These are phyloP conservation scores for Clarias magur DNA, from an alignment of 2,113 vertebrate genomes.

Conservation along the genomic window DNA sequence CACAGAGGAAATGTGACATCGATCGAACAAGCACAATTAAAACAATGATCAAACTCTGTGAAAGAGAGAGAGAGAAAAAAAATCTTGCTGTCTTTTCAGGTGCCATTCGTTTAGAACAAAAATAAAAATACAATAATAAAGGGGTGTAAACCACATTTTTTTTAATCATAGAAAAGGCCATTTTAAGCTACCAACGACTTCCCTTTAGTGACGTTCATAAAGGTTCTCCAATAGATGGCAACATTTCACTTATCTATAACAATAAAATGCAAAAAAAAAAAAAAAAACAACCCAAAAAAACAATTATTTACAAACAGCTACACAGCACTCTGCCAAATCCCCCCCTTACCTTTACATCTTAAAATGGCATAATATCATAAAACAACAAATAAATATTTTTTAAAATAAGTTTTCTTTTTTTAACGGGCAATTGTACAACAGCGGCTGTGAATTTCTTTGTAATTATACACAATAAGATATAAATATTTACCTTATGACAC, in stretches of 20 bases:
- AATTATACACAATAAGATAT: constrained; percentile 37
- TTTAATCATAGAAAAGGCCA: constrained; percentile 5
- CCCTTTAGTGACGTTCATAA: not conserved
- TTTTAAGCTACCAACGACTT: not conserved
- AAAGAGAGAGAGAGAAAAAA: no score
- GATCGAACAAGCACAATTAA: not conserved
- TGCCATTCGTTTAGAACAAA: not conserved
- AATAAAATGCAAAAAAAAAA: not conserved
- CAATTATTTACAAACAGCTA: not conserved
- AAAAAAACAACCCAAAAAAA: no score
- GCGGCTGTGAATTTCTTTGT: constrained; percentile 11
- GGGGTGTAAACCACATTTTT: not conserved
- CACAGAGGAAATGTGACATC: not conserved
- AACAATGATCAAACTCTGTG: not conserved
- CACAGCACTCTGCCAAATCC: constrained; percentile 10
- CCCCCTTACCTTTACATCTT: not conserved
- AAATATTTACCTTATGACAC: constrained; percentile 36
- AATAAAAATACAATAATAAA: not conserved
- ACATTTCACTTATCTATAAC: not conserved
- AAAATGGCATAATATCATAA: constrained; percentile 9
- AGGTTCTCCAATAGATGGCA: constrained; percentile 18
- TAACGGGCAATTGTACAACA: constrained; percentile 30
- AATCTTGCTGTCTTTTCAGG: not conserved
- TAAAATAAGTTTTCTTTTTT: constrained; percentile 30
- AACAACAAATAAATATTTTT: constrained; percentile 42